Evolutionary conservation across 2,797 vertebrate genomes (phyloP), one percentile per base, ranked within the genome.

Genomic region (Syngnathus acus): DNA sequence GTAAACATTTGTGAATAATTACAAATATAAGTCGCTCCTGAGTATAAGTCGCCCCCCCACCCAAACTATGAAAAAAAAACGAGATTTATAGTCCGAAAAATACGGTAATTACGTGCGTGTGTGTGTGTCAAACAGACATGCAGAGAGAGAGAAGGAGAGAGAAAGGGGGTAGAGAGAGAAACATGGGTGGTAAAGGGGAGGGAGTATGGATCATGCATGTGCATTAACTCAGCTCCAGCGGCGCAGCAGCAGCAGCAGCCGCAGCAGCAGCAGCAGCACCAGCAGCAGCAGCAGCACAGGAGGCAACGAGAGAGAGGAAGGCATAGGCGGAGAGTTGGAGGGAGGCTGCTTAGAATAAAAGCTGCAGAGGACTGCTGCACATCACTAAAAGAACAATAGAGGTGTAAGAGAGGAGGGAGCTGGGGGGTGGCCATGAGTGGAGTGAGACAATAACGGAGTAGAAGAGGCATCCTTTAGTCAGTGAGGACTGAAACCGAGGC

Each of bases 321-420:
- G 82, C 64, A 76, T 72, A 82, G 73, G 80, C 84, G 69, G 81
- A 87, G 87, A 90, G 82, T 86, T 89, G 75, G 76, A 88, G 89
- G 88, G 83, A 84, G 86, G 84, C 81, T 83, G 84, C 80, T 82
- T 88, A 76, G 84, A 89, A 88, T 87, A 90, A 90, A 90, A 91
- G 89, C 89, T 89, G 89, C 92, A 93, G 91, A 91, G 90, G 90
- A 85, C 87, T 76, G 43, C 89, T 90, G 89, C 89, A 88, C 84
- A 88, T 87, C 78, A 80, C 81, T 75, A 79, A 87, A 81, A 88
- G 84, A 88, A 81, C 86, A 87, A 87, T 86, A 81, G 76, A 75
- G 81, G 84, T 87, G 73, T 74, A 73, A 70, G 68, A 78, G 75
- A 64, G 74, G 73, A 81, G 83, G 78, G 82, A 72, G 76, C 73